Conservation (phyloP, 1,140 invertebrate species). For the Hylaeus volcanicus region DNA sequence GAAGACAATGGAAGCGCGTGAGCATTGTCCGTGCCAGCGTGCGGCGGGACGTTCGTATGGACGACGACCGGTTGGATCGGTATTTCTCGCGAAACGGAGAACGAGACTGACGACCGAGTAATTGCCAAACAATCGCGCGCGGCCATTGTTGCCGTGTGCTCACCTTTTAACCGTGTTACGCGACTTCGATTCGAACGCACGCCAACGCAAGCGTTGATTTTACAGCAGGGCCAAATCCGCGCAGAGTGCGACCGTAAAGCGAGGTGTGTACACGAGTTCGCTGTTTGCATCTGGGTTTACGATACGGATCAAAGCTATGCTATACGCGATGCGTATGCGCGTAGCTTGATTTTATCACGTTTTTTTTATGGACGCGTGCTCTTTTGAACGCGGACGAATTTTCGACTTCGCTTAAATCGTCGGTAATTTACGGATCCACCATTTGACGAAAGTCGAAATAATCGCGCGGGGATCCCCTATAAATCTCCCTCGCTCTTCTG, state of each 20-base stretch:
- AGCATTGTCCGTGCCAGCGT: not conserved
- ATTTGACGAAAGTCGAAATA: slow-evolving; percentile 8
- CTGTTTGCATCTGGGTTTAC: slow-evolving; percentile 35
- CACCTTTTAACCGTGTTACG: slow-evolving; percentile 33
- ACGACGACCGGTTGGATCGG: too few species aligned
- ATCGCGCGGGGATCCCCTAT: slow-evolving; percentile 2
- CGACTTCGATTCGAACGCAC: slow-evolving; percentile 17
- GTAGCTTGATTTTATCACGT: slow-evolving; percentile 30
- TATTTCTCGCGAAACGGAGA: not conserved
- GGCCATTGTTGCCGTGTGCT: not conserved
- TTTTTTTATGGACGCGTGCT: not conserved
- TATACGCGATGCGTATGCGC: not conserved
- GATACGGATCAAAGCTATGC: slow-evolving; percentile 7
- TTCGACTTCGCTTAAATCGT: slow-evolving; percentile 11
- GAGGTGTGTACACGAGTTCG: not conserved
- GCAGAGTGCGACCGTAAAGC: not conserved
- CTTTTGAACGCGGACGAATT: too few species aligned
- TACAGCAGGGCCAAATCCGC: slow-evolving; percentile 23
- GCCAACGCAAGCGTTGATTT: slow-evolving; percentile 15
- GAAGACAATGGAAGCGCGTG: not conserved
- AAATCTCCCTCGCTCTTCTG: not conserved
- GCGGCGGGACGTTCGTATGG: not conserved
- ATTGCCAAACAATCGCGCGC: slow-evolving; percentile 32
- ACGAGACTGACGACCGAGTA: slow-evolving; percentile 14
- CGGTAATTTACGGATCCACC: slow-evolving; percentile 10